Base-by-base conservation (phyloP, 2,113 vertebrate species). In the Calidris pugnax region DNA sequence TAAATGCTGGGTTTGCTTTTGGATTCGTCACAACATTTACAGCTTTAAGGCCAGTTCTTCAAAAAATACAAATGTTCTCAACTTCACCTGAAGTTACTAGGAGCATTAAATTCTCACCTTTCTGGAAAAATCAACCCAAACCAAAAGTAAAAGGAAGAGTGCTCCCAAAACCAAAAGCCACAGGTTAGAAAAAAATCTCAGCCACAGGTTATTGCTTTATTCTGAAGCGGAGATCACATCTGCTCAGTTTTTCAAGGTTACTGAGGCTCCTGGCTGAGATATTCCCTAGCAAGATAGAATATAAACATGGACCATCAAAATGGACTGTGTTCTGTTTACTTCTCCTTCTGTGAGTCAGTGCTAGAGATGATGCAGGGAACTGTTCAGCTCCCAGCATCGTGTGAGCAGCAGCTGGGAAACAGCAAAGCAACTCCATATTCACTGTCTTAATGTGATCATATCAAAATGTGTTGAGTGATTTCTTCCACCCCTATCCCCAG, bases 381-480 rank as follows among this genome's bases (percentile, higher is more conserved):
- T 7, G 6, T 60, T 95, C 63, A 50, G 77, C 71, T 94, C 68
- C 85, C 71, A 85, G 62, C 51, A 90, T 41, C 22, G 10, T 33
- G 50, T 81, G 59, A 96, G 74, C 72, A 96, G 95, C 96, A 95
- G 90, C 95, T 97, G 95, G 74, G 62, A 95, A 97, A 64, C 37
- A 82, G 87, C 85, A 84, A 75, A 83, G 63, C 64, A 92, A 76
- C 86, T 93, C 57, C 0, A 0, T 53, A 87, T 77, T 83, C 17
- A 0, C 74, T 0, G 0, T 84, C 93, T 85, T 95, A 91, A 92
- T 64, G 69, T 62, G 55, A 92, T 95, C 64, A 62, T 82, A 97
- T 91, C 45, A 84, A 96, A 93, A 93, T 37, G 90, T 93, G 93
- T 71, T 91, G 94, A 97, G 89, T 87, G 90, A 97, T 93, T 96